Conservation (phyloP, 2,888 invertebrate genomes). For the Hipparchia semele region DNA sequence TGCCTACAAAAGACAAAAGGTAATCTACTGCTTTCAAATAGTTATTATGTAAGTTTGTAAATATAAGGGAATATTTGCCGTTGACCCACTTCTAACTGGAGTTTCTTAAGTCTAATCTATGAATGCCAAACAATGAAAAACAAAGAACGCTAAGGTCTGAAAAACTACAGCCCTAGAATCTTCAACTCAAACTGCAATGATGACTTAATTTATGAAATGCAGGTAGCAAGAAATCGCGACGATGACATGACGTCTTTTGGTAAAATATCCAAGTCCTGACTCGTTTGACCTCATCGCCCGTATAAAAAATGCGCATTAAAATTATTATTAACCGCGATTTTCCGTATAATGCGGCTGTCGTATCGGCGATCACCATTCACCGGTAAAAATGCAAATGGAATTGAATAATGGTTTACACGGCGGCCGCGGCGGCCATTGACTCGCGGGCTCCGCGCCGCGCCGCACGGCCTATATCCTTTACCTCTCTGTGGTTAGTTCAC, state of each 20-base stretch:
- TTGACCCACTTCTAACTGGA: no score
- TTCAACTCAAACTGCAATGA: no score
- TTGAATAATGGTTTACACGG: slow-evolving; percentile 65
- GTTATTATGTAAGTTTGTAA: no score
- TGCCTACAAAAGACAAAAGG: no score
- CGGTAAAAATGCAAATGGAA: slow-evolving; percentile 66
- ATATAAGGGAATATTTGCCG: no score
- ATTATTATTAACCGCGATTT: slow-evolving; percentile 38
- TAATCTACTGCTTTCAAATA: no score
- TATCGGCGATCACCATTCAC: slow-evolving; percentile 47
- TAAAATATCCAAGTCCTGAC: slow-evolving; percentile 9
- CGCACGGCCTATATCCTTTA: slow-evolving; percentile 39
- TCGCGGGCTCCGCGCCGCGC: slow-evolving; percentile 41
- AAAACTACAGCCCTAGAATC: no score
- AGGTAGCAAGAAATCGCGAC: not conserved
- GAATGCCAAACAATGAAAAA: no score
- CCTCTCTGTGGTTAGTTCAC: not conserved
- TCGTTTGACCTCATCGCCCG: slow-evolving; percentile 7
- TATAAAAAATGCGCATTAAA: slow-evolving; percentile 25
- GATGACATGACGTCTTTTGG: not conserved
- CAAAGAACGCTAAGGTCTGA: no score
- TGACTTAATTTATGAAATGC: no score
- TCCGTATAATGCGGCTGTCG: slow-evolving; percentile 51
- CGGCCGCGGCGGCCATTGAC: slow-evolving; percentile 63
- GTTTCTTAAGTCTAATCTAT: no score